Percentiles rank a stretch among this genome's conserved stretches.
Evolutionary conservation across 2,797 vertebrate genomes (phyloP).

Genomic region (Botia kubotai): DNA sequence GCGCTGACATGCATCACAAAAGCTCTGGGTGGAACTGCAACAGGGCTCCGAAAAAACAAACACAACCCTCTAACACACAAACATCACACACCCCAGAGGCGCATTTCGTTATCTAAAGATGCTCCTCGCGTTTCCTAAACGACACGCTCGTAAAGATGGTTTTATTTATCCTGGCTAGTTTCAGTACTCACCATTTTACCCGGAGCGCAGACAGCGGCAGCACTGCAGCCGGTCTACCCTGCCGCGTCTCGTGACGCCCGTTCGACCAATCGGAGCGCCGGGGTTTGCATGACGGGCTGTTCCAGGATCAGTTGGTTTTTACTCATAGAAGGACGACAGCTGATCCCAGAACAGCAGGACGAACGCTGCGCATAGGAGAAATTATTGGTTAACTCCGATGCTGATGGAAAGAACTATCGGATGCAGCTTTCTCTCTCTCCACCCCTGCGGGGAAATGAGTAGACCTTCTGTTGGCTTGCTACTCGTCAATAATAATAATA

Average conservation of each 20-base stretch:
- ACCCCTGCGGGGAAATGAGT: background rate
- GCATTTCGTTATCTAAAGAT: background rate
- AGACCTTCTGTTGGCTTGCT: background rate
- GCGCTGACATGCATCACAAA: conserved; percentile 65
- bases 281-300: background rate
- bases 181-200: conserved; percentile 67
- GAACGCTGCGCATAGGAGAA: background rate
- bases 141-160: background rate
- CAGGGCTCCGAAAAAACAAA: conserved; percentile 34
- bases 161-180: background rate
- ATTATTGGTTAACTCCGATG: background rate
- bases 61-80: background rate
- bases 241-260: conserved; percentile 55
- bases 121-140: background rate
- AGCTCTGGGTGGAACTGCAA: conserved; percentile 59
- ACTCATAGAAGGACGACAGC: background rate
- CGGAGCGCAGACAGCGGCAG: conserved; percentile 55
- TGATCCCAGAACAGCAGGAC: conserved; percentile 41
- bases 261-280: conserved; percentile 53
- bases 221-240: conserved; percentile 46
- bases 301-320: conserved; percentile 23
- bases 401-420: conserved; percentile 3
- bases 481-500: background rate
- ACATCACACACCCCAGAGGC: background rate
- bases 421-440: background rate